Conservation (phyloP, 2,797 vertebrate genomes). For the Carduelis carduelis region DNA sequence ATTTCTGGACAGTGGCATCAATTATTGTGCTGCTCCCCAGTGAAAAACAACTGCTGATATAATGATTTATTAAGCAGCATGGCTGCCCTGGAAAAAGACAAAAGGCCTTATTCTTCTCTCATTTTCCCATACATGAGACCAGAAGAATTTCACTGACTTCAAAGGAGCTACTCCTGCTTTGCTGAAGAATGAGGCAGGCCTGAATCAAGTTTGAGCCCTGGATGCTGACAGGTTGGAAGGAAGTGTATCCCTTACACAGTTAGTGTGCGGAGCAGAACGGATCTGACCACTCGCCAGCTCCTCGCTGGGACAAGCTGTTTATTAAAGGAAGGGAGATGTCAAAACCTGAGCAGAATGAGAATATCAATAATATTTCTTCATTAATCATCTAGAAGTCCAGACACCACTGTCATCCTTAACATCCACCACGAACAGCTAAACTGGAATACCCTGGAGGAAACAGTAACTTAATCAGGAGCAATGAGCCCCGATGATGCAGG, state of each 20-base stretch:
- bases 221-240: not conserved
- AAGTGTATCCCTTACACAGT: not conserved
- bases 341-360: conserved; percentile 29
- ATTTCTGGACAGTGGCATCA: conserved; percentile 13
- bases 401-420: not conserved
- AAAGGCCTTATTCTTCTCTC: conserved; percentile 33
- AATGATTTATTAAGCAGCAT: conserved; percentile 59
- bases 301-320: not conserved
- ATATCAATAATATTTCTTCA: conserved; percentile 33
- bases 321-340: not conserved
- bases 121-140: conserved; percentile 19
- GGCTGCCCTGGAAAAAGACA: conserved; percentile 26
- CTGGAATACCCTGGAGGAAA: not conserved
- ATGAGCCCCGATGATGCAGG: not conserved
- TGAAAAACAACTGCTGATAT: conserved; percentile 45
- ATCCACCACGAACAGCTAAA: not conserved
- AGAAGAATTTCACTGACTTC: conserved; percentile 46
- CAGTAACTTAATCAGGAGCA: not conserved
- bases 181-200: not conserved
- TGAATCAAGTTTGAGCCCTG: conserved; percentile 1
- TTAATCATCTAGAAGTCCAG: conserved; percentile 9
- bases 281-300: not conserved
- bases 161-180: conserved; percentile 17
- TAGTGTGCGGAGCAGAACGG: not conserved
- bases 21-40: not conserved